phyloP scores from a whole-genome alignment of 2,797 vertebrate genomes.

The Sebastes dallii region DNA sequence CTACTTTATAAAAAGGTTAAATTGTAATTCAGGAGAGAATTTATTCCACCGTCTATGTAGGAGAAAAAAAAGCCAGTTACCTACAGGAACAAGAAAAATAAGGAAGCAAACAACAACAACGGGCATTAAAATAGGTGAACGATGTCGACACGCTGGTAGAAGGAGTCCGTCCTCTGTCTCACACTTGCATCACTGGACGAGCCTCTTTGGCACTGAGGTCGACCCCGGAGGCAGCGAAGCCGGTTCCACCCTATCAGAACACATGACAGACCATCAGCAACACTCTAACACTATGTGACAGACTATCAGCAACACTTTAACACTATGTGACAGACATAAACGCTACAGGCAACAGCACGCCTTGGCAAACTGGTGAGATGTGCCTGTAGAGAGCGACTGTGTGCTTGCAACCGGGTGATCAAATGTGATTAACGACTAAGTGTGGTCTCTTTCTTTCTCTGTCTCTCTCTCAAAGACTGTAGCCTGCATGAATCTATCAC shows the following conservation, averaged over 20 bases:
- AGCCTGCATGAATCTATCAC: no score
- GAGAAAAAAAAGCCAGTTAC: neutral
- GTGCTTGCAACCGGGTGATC: no score
- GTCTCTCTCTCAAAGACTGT: no score
- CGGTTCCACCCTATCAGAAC: conserved; percentile 86
- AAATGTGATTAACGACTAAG: no score
- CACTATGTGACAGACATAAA: no score
- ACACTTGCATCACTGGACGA: conserved; percentile 92
- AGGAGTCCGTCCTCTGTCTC: conserved; percentile 26
- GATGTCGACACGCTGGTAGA: accelerated
- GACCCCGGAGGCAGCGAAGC: conserved; percentile 88
- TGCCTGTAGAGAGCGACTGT: no score
- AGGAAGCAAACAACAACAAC: neutral
- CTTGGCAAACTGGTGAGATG: no score
- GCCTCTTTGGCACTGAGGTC: conserved; percentile 89
- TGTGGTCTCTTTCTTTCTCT: no score
- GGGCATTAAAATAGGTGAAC: neutral
- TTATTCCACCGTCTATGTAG: neutral
- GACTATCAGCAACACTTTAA: neutral
- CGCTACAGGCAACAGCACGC: no score
- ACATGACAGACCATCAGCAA: neutral
- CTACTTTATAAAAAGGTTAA: neutral
- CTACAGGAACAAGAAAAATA: neutral
- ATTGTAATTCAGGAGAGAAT: neutral
- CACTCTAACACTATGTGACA: neutral